Evolutionary conservation across 2,797 vertebrate genomes (phyloP), one percentile per base, ranked within the genome.

Genomic region (Heteromormyrus szaboi): DNA sequence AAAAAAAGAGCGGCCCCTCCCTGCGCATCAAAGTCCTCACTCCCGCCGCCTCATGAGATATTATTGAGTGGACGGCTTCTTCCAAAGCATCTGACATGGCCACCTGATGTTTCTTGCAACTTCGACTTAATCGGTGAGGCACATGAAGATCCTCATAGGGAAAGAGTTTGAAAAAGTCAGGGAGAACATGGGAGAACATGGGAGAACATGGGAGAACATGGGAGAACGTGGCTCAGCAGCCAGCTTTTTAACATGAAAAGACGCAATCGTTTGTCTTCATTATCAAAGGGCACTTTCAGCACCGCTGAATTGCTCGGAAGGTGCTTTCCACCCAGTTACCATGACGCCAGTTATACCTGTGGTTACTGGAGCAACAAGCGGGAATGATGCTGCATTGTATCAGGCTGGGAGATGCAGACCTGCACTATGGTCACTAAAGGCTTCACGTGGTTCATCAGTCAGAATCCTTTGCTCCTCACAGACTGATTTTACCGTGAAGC

Each of bases 231-330:
- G 41, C 33, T 87, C 72, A 89, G 79, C 12, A 85, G 72, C 50
- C 65, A 72, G 88, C 89, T 89, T 46, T 86, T 89, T 90, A 93
- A 87, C 88, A 86, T 87, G 89, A 89, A 81, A 88, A 62, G 89
- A 91, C 88, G 88, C 54, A 90, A 90, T 17, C 88, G 87, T 92
- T 92, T 90, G 90, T 92, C 91, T 92, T 93, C 91, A 90, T 92
- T 91, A 93, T 90, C 90, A 87, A 84, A 56, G 90, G 53, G 84
- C 89, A 87, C 89, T 91, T 65, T 76, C 59, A 56, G 88, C 89
- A 90, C 87, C 86, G 88, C 87, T 68, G 54, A 89, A 88, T 85
- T 48, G 81, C 87, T 89, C 86, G 88, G 88, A 59, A 89, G 87
- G 89, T 91, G 88, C 72, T 62, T 72, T 89, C 68, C 85, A 85